Base-by-base conservation (phyloP, 2,797 vertebrate species). In the Atherinosoma microstoma region DNA sequence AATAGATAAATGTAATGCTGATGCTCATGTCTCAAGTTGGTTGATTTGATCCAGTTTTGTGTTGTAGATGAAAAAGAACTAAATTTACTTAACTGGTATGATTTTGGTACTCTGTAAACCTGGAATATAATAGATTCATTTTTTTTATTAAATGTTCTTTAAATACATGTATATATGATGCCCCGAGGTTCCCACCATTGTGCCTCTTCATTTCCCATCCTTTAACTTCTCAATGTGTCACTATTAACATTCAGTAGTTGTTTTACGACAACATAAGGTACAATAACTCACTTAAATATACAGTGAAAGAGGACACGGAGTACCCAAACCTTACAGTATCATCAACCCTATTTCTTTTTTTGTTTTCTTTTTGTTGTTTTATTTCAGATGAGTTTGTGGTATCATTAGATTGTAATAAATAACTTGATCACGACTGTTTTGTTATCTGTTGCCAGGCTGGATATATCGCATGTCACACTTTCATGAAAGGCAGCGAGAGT, bases 241-340 rank as follows among this genome's bases (percentile, higher is more conserved):
- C 76, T 78, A 58, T 84, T 78, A 89, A 93, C 87, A 89, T 91
- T 93, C 93, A 94, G 91, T 93, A 93, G 92, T 91, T 91, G 87
- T 83, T 81, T 73, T 83, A 74, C 83, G 74, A 89, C 70, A 85
- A 82, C 79, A 68, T 87, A 78, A 87, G 90, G 85, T 82, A 82
- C 84, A 82, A 86, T 61, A 79, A 87, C 82, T 87, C 86, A 82
- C 85, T 84, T 88, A 83, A 85, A 74, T 86, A 81, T 80, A 85
- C 82, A 87, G 87, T 86, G 73, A 79, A 82, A 86, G 79, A 86
- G 83, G 80, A 91, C 78, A 65, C 75, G 69, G 67, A 81, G 82
- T 82, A 83, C 77, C 84, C 80, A 79, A 75, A 79, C 38, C 36
- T 32, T 78, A 54, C 64, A 67, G 77, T 85, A 79, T 83, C 62